Base-by-base conservation (phyloP, 2,888 invertebrate genomes). In the Pimpla rufipes region DNA sequence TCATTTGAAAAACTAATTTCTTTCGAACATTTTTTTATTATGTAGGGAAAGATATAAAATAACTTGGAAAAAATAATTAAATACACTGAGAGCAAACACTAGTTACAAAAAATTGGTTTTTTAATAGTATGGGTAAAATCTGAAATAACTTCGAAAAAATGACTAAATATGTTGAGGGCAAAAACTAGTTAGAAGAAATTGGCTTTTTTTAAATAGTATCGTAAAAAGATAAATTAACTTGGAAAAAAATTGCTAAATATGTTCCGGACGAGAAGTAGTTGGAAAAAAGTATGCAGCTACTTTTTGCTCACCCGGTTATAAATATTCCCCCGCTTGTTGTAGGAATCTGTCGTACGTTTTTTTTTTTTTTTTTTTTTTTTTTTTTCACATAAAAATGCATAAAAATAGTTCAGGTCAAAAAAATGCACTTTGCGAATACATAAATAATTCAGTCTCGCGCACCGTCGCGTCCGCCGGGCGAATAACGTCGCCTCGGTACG, bases 371-470 rank as follows among this genome's bases (percentile, higher is more conserved):
- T n/a, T n/a, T n/a, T n/a, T n/a, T n/a, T n/a, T n/a, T n/a, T n/a
- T n/a, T n/a, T n/a, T n/a, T n/a, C n/a, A n/a, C 18, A 40, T 23
- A 21, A 45, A 64, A 52, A 73, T 21, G 40, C 23, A 62, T 47
- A 76, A 55, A n/a, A 29, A 7, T 37, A 2, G 35, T 29, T 16
- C 5, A 13, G 45, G 23, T 42, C 55, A 59, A 57, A 47, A 70
- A 81, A 77, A 68, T 40, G 67, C 77, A 68, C 68, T 75, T 80
- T 77, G 29, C 74, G 68, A 57, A 76, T 55, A 71, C 71, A 71
- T 81, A 81, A 71, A 77, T 77, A 71, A 81, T 81, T 76, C 81
- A 77, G 18, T 55, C 55, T 75, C 42, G 64, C 42, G 62, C 42
- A n/a, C 37, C 55, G 42, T 67, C 59, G 68, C 45, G 37, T 29